These are phyloP conservation scores for Ceryle rudis DNA, from an alignment of 2,797 vertebrate genomes.

Conservation along the genomic window DNA sequence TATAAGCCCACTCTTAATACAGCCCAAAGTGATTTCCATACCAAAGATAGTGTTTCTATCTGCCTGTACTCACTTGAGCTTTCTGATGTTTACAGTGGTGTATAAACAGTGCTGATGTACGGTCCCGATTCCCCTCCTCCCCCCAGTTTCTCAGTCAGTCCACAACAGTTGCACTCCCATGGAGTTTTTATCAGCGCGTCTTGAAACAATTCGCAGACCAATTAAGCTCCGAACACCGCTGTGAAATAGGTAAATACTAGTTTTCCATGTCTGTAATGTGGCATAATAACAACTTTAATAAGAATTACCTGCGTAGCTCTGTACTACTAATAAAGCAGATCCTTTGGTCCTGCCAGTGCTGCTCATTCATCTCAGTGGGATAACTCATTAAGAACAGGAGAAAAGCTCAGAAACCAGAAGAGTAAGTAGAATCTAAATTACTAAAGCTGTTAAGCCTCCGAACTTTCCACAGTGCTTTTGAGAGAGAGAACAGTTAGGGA, in stretches of 20 bases:
- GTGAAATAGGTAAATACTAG: background rate
- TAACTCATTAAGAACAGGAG: background rate
- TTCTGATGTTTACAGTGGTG: background rate
- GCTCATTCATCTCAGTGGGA: background rate
- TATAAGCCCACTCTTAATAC: background rate
- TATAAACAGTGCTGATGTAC: accelerated
- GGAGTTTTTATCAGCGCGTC: background rate
- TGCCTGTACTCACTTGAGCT: background rate
- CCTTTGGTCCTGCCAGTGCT: background rate
- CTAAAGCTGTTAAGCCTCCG: background rate
- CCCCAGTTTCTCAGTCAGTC: background rate
- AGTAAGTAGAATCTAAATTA: background rate
- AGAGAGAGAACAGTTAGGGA: background rate
- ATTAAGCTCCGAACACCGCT: background rate
- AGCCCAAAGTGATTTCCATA: background rate
- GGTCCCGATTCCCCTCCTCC: background rate
- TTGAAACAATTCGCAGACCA: background rate
- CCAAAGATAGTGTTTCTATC: background rate
- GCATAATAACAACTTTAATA: background rate
- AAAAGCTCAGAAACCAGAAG: background rate
- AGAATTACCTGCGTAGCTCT: background rate
- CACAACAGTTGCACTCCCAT: accelerated
- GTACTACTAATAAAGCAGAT: background rate
- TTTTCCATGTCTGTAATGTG: background rate
- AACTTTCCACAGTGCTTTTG: background rate